Percentiles rank a stretch among this genome's conserved stretches.
phyloP scores from a whole-genome alignment of 2,888 invertebrate species.

The Altica lythri region DNA sequence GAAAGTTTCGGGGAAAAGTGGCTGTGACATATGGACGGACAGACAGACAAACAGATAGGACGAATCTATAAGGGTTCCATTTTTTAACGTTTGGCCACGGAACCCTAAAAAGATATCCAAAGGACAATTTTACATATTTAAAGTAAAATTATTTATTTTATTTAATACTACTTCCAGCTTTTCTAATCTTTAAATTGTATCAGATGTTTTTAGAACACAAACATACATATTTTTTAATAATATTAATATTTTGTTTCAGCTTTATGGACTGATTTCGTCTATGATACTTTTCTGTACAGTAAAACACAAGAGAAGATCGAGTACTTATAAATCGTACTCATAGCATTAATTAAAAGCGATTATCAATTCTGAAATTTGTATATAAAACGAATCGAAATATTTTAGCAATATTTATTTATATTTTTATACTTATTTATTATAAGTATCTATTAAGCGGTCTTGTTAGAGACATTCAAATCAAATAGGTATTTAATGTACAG shows the following conservation, averaged over 20 bases:
- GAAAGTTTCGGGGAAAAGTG: no score
- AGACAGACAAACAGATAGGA: no score
- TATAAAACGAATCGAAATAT: no score
- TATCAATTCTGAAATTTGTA: no score
- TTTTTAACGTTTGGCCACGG: background rate
- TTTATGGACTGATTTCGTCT: constrained; percentile 76
- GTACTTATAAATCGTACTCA: constrained; percentile 71
- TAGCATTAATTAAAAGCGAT: constrained; percentile 13
- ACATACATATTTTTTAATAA: background rate
- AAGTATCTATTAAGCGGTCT: no score
- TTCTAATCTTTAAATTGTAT: no score
- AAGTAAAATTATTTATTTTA: background rate
- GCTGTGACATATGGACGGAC: no score
- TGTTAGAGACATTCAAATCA: no score
- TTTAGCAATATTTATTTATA: no score
- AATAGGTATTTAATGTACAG: no score
- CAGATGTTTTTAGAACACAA: no score
- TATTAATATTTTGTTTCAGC: constrained; percentile 56
- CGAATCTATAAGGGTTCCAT: background rate
- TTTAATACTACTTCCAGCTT: background rate
- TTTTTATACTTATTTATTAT: no score
- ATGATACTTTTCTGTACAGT: constrained; percentile 78
- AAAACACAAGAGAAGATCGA: constrained; percentile 68
- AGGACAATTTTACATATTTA: background rate
- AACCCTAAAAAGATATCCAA: background rate